phyloP scores from a whole-genome alignment of 2,113 vertebrate genomes.

The Chascanopsetta lugubris region DNA sequence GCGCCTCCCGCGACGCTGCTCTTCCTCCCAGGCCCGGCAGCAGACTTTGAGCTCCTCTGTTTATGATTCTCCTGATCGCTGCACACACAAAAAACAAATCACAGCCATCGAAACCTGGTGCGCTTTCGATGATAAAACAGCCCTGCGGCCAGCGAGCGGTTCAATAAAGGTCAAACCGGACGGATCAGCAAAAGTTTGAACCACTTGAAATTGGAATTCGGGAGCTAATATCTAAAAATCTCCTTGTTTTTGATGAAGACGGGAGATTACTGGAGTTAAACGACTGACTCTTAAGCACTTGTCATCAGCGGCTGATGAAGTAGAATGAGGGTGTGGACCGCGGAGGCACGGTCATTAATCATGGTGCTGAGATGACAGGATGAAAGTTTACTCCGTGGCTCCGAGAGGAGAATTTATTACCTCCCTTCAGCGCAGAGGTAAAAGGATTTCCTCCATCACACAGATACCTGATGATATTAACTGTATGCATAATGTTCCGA shows the following conservation, averaged over 20 bases:
- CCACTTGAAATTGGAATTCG: slow-evolving; percentile 42
- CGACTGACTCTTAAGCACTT: slow-evolving; percentile 37
- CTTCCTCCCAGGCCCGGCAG: slow-evolving; percentile 48
- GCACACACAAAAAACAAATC: slow-evolving; percentile 57
- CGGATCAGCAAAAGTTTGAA: slow-evolving; percentile 33
- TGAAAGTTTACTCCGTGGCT: slow-evolving; percentile 31
- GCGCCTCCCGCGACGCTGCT: slow-evolving; percentile 9
- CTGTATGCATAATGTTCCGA: slow-evolving; percentile 11
- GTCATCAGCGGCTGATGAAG: slow-evolving; percentile 57
- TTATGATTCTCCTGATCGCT: slow-evolving; percentile 73
- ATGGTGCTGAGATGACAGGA: slow-evolving; percentile 32
- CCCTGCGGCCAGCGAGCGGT: slow-evolving; percentile 23
- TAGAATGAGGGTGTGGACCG: slow-evolving; percentile 47
- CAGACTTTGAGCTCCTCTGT: slow-evolving; percentile 57
- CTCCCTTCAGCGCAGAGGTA: slow-evolving; percentile 9
- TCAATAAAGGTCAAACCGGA: slow-evolving; percentile 44
- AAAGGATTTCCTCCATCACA: slow-evolving; percentile 27
- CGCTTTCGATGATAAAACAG: slow-evolving; percentile 44
- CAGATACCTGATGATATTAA: slow-evolving; percentile 18
- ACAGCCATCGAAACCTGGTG: slow-evolving; percentile 34
- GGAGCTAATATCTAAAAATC: slow-evolving; percentile 22
- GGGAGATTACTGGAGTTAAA: slow-evolving; percentile 44
- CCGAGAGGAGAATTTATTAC: slow-evolving; percentile 23
- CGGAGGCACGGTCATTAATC: slow-evolving; percentile 40
- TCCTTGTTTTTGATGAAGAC: slow-evolving; percentile 42